A percentile compares a stretch with the other conserved stretches of the same genome.
These are phyloP conservation scores for Lycocorax pyrrhopterus DNA, from an alignment of 2,113 vertebrate species.

Conservation along the genomic window DNA sequence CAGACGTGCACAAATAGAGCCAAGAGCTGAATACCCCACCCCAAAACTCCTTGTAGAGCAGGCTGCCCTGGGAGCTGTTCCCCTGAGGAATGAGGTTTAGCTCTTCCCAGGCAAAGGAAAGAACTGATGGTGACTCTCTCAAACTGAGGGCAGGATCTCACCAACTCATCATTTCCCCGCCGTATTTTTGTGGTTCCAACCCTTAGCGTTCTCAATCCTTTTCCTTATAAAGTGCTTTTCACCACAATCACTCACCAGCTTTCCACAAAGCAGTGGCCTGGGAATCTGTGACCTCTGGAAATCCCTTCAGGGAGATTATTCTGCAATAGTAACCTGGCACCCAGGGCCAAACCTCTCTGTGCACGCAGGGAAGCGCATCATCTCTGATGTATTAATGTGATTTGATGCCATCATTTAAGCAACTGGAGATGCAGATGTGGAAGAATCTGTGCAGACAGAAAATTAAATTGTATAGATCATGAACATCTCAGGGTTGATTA, in stretches of 20 bases:
- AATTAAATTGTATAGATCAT: slow-evolving; percentile 67
- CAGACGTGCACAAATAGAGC: neutral
- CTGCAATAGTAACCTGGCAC: neutral
- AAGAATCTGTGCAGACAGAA: slow-evolving; percentile 31
- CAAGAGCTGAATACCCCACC: neutral
- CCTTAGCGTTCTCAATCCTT: neutral
- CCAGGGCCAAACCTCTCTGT: neutral
- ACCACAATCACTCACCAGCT: neutral
- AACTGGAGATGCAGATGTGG: neutral
- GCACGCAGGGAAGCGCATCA: neutral
- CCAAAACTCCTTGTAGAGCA: neutral
- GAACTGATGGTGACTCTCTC: neutral
- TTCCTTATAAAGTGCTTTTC: neutral
- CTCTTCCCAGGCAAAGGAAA: neutral
- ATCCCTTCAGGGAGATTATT: neutral
- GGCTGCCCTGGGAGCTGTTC: neutral
- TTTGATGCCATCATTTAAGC: neutral
- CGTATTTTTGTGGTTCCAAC: neutral
- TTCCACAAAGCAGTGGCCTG: neutral
- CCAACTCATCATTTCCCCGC: neutral
- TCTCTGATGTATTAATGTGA: neutral
- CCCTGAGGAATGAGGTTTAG: neutral
- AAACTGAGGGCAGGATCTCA: neutral
- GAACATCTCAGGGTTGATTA: slow-evolving; percentile 68
- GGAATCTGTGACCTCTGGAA: neutral